Base-by-base conservation (phyloP, 2,113 vertebrate genomes). In the Phocoena sinus region DNA sequence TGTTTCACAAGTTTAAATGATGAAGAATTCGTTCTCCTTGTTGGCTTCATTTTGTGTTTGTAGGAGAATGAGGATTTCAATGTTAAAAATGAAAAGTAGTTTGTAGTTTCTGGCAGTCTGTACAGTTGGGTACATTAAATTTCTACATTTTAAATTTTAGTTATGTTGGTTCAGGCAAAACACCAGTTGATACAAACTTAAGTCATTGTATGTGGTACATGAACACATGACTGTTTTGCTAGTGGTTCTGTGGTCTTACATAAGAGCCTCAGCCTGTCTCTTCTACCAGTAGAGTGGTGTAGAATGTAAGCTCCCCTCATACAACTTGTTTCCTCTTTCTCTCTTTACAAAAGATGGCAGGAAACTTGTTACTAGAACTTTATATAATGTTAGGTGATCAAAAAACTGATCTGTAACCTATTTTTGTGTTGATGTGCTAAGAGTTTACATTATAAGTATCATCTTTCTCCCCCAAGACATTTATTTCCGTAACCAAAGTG, bases 1-100 rank as follows among this genome's bases (percentile, higher is more conserved):
- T 70, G 25, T 95, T 92, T 77, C 15, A 95, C 7, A 89, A 85
- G 90, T 97, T 89, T 97, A 97, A 97, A 60, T 88, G 7, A 90
- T 85, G 47, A 71, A 28, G 28, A 89, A 74, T 95, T 20, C 83
- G 58, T 86, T 86, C 33, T 79, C 23, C 18, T 85, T 83, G 23
- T 53, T 56, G 15, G 31, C 23, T 85, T 96, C 13, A 63, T 89
- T 95, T 84, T 93, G 36, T 95, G 47, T 56, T 85, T 83, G 17
- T 91, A 63, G 14, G 18, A 83, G 17, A 71, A 38, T 60, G 44
- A 92, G 13, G 44, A 81, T 96, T 91, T 96, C 41, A 84, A 94
- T 13, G 4, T 77, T 79, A 71, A 92, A 70, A 53, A 58, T 80
- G 73, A 79, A 83, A 94, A 93, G 21, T 65, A 26, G 20, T 58